Base-by-base conservation (phyloP, 2,797 vertebrate genomes). In the Poecilia gillii region DNA sequence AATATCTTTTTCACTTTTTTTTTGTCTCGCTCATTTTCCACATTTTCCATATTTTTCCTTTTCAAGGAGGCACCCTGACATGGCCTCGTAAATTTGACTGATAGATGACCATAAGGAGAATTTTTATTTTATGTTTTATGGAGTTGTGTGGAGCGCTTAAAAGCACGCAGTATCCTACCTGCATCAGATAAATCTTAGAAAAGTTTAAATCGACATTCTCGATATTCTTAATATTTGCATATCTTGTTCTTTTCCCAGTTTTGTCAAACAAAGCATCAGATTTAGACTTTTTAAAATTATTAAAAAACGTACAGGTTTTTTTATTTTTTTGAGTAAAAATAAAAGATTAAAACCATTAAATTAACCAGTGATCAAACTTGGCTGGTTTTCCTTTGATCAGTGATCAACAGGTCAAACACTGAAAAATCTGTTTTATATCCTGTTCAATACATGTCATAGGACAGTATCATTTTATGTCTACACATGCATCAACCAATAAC, bases 1-100 rank as follows among this genome's bases (percentile, higher is more conserved):
- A 96, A 96, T 96, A 96, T 90, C 93, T 87, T 89, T 88, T 84
- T 86, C 91, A 89, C 90, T 88, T 90, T 79, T 86, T 90, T 78
- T 86, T 89, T 84, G 85, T 49, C 77, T 59, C 74, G 70, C 85
- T 87, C 87, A 78, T 49, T 83, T 83, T 76, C 6, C 6, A 28
- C 87, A 78, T 49, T 83, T 83, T 76, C 6, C 6, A 28, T 75
- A 33, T 31, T 80, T 81, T 81, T 11, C 7, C 13, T 53, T 45
- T 81, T 72, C 53, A 75, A 75, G 73, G 88, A 84, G 86, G 83
- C 88, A 75, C 81, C 82, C 84, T 72, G 0, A 62, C 57, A 62
- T 62, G 57, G 57, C 57, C 57, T 62, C 28, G 45, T 83, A 82
- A 82, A 80, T 73, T 93, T 94, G 93, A 94, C 94, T 90, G 83